phyloP scores from a whole-genome alignment of 2,113 vertebrate species.

The Motacilla alba region DNA sequence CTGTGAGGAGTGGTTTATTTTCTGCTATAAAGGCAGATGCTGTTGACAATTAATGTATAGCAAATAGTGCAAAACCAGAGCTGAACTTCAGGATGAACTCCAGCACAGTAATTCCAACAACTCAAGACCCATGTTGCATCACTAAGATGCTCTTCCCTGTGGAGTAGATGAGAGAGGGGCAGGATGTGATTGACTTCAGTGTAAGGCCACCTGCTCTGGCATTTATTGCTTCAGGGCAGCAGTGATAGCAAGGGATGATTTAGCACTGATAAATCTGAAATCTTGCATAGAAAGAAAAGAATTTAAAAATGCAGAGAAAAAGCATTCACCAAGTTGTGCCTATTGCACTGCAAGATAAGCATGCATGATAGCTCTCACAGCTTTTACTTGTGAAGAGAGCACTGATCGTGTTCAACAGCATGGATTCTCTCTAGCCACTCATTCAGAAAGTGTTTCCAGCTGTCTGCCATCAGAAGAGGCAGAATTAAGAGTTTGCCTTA shows the following conservation, averaged over 20 bases:
- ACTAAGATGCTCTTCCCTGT: neutral
- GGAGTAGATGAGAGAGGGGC: neutral
- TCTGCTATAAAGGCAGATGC: neutral
- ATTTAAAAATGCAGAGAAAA: neutral
- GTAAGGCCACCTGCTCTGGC: neutral
- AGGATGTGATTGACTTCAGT: neutral
- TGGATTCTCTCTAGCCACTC: neutral
- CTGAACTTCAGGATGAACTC: neutral
- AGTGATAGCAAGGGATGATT: neutral
- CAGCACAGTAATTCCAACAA: neutral
- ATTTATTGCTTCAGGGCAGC: neutral
- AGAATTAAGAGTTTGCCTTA: neutral
- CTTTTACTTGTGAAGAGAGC: neutral
- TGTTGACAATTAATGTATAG: neutral
- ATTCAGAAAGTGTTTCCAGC: neutral
- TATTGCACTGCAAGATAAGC: neutral
- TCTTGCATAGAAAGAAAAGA: neutral
- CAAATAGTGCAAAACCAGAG: neutral
- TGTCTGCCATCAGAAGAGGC: neutral
- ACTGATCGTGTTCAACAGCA: neutral
- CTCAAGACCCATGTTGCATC: neutral
- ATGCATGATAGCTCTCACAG: neutral
- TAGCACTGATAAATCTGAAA: neutral
- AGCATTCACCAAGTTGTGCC: neutral
- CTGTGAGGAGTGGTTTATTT: neutral